Conservation (phyloP, 2,888 invertebrate genomes). For the Catocala fraxini region DNA sequence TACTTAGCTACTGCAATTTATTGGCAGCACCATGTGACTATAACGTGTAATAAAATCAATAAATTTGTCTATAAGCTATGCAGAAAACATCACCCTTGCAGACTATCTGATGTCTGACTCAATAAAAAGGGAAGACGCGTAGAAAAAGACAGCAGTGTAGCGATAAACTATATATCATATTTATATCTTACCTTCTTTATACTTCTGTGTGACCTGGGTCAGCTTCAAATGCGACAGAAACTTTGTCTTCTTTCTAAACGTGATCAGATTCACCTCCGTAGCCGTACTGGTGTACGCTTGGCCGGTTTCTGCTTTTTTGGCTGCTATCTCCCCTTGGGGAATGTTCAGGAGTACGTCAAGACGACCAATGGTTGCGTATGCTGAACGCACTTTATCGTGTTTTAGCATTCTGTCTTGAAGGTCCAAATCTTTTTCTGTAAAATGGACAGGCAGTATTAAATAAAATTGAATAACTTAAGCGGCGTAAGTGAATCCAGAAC, state of each 20-base stretch:
- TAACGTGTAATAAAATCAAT: no score
- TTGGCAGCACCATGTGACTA: no score
- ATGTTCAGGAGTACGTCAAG: constrained; percentile 67
- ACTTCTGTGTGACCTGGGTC: constrained; percentile 82
- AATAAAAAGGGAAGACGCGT: no score
- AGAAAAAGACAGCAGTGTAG: no score
- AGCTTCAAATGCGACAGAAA: constrained; percentile 89
- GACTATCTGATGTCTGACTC: no score
- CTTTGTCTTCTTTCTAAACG: constrained; percentile 83
- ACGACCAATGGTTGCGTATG: constrained; percentile 74
- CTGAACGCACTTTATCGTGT: constrained; percentile 84
- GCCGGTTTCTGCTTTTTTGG: constrained; percentile 36
- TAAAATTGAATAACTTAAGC: no score
- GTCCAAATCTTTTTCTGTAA: constrained; percentile 85
- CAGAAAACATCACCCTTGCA: no score
- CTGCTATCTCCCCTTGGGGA: constrained; percentile 40
- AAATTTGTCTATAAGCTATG: no score
- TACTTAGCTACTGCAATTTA: no score
- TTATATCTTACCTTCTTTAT: constrained; percentile 86
- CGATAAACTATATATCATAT: no score
- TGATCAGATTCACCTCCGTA: constrained; percentile 46
- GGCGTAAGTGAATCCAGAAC: no score
- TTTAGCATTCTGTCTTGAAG: constrained; percentile 87
- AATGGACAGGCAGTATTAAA: background rate
- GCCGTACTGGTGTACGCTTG: background rate